Evolutionary conservation across 2,113 vertebrate species (phyloP).

Genomic region (Tragelaphus strepsiceros): DNA sequence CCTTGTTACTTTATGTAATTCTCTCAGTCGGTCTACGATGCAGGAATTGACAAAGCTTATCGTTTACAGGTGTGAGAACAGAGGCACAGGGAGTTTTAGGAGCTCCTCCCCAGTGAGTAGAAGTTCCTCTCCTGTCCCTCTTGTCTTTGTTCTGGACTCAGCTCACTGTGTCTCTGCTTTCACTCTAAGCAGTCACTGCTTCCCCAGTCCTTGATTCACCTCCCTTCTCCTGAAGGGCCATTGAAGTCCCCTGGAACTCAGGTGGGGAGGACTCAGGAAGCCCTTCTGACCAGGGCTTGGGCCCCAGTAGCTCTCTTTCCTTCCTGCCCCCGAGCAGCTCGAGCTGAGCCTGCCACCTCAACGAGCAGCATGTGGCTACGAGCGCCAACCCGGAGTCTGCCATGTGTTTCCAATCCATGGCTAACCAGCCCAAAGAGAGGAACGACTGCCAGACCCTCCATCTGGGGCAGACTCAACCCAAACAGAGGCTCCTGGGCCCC

Average conservation of each 20-base stretch:
- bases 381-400: background rate
- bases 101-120: background rate
- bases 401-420: background rate
- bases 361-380: background rate
- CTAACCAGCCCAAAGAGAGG: background rate
- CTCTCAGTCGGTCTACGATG: background rate
- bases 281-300: background rate
- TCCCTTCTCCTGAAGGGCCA: background rate
- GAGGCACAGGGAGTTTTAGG: background rate
- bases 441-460: background rate
- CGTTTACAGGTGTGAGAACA: background rate
- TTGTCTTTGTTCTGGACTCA: background rate
- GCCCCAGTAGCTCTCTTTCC: background rate
- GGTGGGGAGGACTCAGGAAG: background rate
- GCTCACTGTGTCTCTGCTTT: background rate
- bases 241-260: background rate
- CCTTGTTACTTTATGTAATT: background rate
- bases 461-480: background rate
- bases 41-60: background rate
- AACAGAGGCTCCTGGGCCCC: background rate
- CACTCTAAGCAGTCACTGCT: accelerated
- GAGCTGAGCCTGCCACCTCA: background rate
- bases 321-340: background rate
- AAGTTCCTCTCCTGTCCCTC: background rate
- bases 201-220: too few species aligned